Base-by-base conservation (phyloP, 2,113 vertebrate genomes). In the Buteo buteo region DNA sequence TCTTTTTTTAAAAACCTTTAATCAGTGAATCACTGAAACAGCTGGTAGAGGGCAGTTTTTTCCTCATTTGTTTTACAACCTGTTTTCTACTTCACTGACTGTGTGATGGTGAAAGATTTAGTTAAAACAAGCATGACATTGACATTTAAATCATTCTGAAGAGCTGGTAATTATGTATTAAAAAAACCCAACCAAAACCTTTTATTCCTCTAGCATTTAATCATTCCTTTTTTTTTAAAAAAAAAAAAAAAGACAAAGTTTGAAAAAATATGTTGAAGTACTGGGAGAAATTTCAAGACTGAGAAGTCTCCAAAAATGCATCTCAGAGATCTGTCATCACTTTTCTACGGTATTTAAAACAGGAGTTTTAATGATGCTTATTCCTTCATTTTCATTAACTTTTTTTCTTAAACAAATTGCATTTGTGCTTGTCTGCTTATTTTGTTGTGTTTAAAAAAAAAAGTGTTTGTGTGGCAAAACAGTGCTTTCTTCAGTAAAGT, bases 121-220 rank as follows among this genome's bases (percentile, higher is more conserved):
- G 55, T 55, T 88, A 55, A 90, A 93, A 74, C 19, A 86, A 93
- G 16, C 34, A 42, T 92, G 64, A 67, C 55, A 83, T 11, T 94
- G 74, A 83, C 80, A 81, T 92, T 96, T 93, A 78, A 92, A 82
- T 67, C 18, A 72, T 81, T 93, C n/a, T 70, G 45, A 90, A 86
- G 44, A 71, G 29, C 8, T 83, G 28, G 25, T 42, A 86, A 81
- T 84, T 77, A 52, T 47, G 7, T 64, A 58, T 80, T 93, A 1
- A 69, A 89, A 89, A 82, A 55, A 1, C 0, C 7, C 7, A 92
- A 52, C 36, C 36, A 57, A 74, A 72, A 8, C 9, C 14, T 71
- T 55, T 18, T 44, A 40, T 87, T 91, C 21, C 20, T 1, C 18
- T 67, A 62, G 4, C 7, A 72, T 84, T 84, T 79, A 83, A 38